These are phyloP conservation scores for Olivierus martensii DNA, from an alignment of 1,140 invertebrate genomes.

Conservation along the genomic window DNA sequence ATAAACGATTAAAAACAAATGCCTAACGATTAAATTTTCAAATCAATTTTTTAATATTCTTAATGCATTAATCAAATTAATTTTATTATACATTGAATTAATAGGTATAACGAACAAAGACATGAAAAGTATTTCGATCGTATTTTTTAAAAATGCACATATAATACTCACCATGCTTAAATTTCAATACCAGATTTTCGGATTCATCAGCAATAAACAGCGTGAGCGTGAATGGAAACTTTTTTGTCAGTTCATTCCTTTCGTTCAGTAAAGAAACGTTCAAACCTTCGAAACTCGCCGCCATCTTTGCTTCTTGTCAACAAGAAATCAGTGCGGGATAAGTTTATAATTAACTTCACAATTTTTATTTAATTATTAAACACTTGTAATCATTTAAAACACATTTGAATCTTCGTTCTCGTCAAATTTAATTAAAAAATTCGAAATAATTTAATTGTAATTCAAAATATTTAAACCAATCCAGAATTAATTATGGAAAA, in stretches of 20 bases:
- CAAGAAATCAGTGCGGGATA: too few species aligned
- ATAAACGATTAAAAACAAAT: too few species aligned
- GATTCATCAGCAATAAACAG: slow-evolving; percentile 17
- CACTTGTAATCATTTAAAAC: too few species aligned
- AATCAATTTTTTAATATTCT: too few species aligned
- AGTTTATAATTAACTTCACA: too few species aligned
- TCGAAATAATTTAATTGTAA: too few species aligned
- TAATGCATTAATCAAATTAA: not conserved
- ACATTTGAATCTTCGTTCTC: too few species aligned
- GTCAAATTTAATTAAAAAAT: too few species aligned
- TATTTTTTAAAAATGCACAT: not conserved
- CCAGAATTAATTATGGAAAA: too few species aligned
- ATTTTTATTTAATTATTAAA: too few species aligned
- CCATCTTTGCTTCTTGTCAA: slow-evolving; percentile 4
- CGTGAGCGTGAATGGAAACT: slow-evolving; percentile 13
- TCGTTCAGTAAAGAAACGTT: slow-evolving; percentile 13
- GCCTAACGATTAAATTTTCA: too few species aligned
- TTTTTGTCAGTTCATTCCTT: slow-evolving; percentile 8
- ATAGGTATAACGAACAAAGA: not conserved
- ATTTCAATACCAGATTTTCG: slow-evolving; percentile 17
- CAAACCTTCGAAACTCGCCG: slow-evolving; percentile 15
- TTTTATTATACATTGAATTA: not conserved
- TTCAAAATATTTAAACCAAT: too few species aligned
- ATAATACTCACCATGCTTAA: slow-evolving; percentile 8
- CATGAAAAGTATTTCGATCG: not conserved